Evolutionary conservation across 2,888 invertebrate species (phyloP), one percentile per base, ranked within the genome.

Genomic region (Xanthostigma xanthostigma): DNA sequence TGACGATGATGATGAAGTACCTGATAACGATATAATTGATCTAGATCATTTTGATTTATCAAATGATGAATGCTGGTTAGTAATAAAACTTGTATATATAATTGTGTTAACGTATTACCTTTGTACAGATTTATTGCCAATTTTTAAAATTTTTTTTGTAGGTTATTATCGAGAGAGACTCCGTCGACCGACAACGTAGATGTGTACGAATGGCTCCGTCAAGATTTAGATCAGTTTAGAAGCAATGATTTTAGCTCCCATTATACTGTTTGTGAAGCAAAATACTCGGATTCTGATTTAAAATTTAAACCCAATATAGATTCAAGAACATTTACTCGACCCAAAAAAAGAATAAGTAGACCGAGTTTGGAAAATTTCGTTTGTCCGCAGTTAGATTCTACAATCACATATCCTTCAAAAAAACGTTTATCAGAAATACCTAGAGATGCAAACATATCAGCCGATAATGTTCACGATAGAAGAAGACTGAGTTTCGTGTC

Each of bases 311-410:
- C 71, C 59, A 71, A 70, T 52, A 76, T 82, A 57, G 81, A 83
- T 60, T 78, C 81, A 0, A 70, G 82, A 57, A 83, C 83, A 9
- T 83, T 77, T 62, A 81, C 81, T 46, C 72, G 76, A 56, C 79
- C 81, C 17, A 82, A 82, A 60, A 78, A 77, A 59, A 69, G 75
- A 49, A 63, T 66, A 10, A 69, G 64, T 36, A 70, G 80, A 50
- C 75, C 78, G 36, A 78, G 75, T 58, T 75, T 81, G 53, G 79
- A 80, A 51, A 71, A 60, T 46, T 12, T 46, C 1, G 34, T 38
- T 42, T 39, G 12, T 6, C 27, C 14, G 13, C 45, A 6, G 36
- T 45, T 45, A 9, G 35, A 13, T 37, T 27, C 13, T 17, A 36
- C 13, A 37, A 45, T 45, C 36, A 37, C 13, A 45, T 36, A 45